Evolutionary conservation across 1,140 invertebrate species (phyloP).

Genomic region (Luehdorfia chinensis): DNA sequence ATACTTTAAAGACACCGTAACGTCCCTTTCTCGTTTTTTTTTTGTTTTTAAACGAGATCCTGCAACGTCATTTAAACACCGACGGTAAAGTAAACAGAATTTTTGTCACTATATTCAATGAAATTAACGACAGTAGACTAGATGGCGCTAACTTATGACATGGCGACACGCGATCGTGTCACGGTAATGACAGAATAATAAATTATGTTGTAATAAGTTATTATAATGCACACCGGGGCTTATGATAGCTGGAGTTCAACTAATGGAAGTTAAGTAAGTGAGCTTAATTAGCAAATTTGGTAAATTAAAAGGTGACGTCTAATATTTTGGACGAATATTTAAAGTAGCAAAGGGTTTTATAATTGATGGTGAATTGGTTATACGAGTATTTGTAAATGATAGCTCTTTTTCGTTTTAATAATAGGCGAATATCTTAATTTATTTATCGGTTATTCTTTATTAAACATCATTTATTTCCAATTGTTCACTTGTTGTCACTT

Average conservation of each 20-base stretch:
- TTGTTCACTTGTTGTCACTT: too few species aligned
- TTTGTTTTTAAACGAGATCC: slow-evolving; percentile 36
- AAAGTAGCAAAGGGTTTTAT: slow-evolving; percentile 55
- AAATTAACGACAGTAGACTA: slow-evolving; percentile 57
- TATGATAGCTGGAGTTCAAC: slow-evolving; percentile 36
- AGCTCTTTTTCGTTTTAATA: too few species aligned
- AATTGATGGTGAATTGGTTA: slow-evolving; percentile 10
- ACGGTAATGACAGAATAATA: slow-evolving; percentile 74
- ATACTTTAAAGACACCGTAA: too few species aligned
- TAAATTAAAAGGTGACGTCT: slow-evolving; percentile 49
- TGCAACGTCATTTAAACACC: slow-evolving; percentile 50
- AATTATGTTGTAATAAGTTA: slow-evolving; percentile 74
- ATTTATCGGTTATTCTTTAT: too few species aligned
- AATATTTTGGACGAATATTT: slow-evolving; percentile 8
- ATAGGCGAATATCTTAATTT: too few species aligned
- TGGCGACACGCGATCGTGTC: slow-evolving; percentile 59
- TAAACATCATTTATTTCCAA: too few species aligned
- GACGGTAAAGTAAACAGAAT: slow-evolving; percentile 65
- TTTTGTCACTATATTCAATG: slow-evolving; percentile 73
- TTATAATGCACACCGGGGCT: slow-evolving; percentile 59
- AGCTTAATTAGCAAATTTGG: slow-evolving; percentile 62
- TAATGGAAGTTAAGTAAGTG: slow-evolving; percentile 46
- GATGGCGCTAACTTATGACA: slow-evolving; percentile 68
- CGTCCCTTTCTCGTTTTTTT: background rate
- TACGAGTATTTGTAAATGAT: too few species aligned